Base-by-base conservation (phyloP, 2,797 vertebrate species). In the Catharus ustulatus region DNA sequence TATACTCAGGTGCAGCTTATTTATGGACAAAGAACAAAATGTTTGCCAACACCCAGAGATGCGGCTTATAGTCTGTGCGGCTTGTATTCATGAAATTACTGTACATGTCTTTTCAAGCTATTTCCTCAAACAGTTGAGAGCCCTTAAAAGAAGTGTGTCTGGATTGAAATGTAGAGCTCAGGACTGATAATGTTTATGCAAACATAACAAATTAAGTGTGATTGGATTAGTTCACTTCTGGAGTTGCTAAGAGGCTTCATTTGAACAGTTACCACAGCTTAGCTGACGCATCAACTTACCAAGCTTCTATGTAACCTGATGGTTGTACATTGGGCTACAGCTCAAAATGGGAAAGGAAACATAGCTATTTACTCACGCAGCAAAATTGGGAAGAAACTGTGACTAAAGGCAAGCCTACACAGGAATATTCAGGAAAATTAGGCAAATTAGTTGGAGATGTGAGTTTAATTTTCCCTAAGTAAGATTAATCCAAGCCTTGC, bases 341-440 rank as follows among this genome's bases (percentile, higher is more conserved):
- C 84, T 93, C 34, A 83, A 89, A 84, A 80, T 58, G 64, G 72
- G 58, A 87, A 94, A 80, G 75, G 49, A 84, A 93, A 59, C 62
- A 24, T 62, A 64, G 64, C 64, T 90, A 5, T 90, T 84, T 57
- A 19, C 61, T 92, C 54, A 54, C 17, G 6, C 48, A 92, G 51
- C 62, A 89, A 83, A 78, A 62, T 62, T 78, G 66, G 69, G 48
- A 84, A 90, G 77, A 54, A 84, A 43, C 34, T 63, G 64, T 86
- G 84, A 84, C 76, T 84, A 71, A 75, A 82, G 81, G 54, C 93
- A 93, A 74, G 91, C 93, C 93, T 91, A 17, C 43, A 88, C 95
- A 94, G 58, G 83, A 95, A 62, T 61, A 75, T 72, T 85, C 64
- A 83, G n/a, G 62, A 92, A 92, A 93, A 90, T 91, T 87, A 91